Conservation (phyloP, 2,797 vertebrate genomes). For the Paedocypris micromegethes region DNA sequence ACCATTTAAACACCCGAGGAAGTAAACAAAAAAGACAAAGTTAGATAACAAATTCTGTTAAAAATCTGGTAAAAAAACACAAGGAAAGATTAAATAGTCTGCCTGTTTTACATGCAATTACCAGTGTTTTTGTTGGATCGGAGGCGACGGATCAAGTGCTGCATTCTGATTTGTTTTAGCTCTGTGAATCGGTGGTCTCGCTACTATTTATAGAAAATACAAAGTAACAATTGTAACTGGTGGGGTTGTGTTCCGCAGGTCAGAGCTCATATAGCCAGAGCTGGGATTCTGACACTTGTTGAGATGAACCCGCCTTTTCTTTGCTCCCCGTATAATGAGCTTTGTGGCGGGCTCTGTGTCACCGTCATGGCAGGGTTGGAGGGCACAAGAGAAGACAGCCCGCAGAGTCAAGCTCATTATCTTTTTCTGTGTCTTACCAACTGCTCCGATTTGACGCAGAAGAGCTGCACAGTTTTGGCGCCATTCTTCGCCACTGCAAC, state of each 20-base stretch:
- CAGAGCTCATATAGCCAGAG: constrained; percentile 3
- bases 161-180: neutral
- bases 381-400: constrained; percentile 26
- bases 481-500: constrained; percentile 89
- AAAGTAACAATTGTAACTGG: constrained; percentile 4
- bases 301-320: constrained; percentile 1
- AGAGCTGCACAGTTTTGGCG: constrained; percentile 90
- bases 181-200: neutral
- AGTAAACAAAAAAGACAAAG: neutral
- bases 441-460: constrained; percentile 92
- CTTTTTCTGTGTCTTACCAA: constrained; percentile 73
- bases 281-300: constrained; percentile 1
- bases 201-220: constrained; percentile 9
- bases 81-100: neutral
- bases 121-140: neutral
- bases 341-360: neutral
- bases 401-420: constrained; percentile 13
- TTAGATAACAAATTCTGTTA: neutral
- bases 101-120: neutral
- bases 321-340: constrained; percentile 15
- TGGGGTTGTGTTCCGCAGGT: constrained; percentile 9
- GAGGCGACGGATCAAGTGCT: neutral
- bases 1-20: neutral
- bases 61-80: too few relatives aligned
- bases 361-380: constrained; percentile 7